Evolutionary conservation across 2,113 vertebrate genomes (phyloP), one percentile per base, ranked within the genome.

Genomic region (Eudyptes chrysolophus): DNA sequence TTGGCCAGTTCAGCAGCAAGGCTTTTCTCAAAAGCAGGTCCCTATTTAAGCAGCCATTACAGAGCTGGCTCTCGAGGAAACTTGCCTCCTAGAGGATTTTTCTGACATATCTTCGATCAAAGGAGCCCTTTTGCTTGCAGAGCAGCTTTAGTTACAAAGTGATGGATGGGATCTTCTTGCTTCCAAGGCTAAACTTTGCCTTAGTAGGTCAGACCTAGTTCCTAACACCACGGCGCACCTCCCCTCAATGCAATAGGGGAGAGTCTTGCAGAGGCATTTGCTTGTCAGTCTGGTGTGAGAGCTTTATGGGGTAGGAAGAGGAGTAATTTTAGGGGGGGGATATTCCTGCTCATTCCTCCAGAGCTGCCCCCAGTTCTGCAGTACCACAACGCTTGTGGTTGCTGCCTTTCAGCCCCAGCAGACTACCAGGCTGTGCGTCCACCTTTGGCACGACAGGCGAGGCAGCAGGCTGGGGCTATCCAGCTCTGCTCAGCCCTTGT

Each of bases 331-430:
- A n/a, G 30, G 42, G 34, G 42, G 42, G 30, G 18, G 11, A 27
- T n/a, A 10, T 11, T 26, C 26, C n/a, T 36, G 16, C 42, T 55
- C 14, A 2, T 71, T 51, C 42, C 29, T 27, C 49, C 40, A 26
- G 40, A 54, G 55, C 66, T 54, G 48, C 46, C 30, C 38, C 34
- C 19, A 20, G 7, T 16, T 19, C 18, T 57, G 30, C 36, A 52
- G 34, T 9, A 24, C 38, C 38, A n/a, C 3, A 1, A 5, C 1
- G 1, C 40, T 36, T 38, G 42, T 5, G n/a, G 11, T 7, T 10
- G n/a, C 61, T 40, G 61, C 42, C n/a, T 40, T 34, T 48, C 14
- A 1, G 51, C 11, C 71, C 71, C 42, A 14, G 60, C 49, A 38
- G 40, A 10, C 18, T 19, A 10, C 29, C 24, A 4, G 66, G 32